Evolutionary conservation across 2,113 vertebrate species (phyloP).

Genomic region (Pachyramphus minor): DNA sequence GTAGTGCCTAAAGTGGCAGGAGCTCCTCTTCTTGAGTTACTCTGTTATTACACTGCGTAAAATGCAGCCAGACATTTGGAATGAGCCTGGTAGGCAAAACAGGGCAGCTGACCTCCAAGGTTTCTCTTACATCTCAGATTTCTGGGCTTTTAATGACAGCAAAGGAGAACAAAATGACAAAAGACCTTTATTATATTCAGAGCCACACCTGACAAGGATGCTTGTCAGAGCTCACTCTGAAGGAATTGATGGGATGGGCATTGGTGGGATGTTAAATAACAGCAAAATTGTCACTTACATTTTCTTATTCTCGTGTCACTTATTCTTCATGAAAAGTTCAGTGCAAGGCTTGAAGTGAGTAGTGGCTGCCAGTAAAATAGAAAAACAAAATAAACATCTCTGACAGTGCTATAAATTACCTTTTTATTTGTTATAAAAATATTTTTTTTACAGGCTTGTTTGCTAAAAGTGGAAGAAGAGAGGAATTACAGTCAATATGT

Average conservation of each 20-base stretch:
- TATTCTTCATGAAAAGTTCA: background rate
- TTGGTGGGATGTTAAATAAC: background rate
- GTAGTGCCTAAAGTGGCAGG: background rate
- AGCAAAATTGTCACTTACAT: background rate
- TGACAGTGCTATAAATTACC: background rate
- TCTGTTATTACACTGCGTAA: background rate
- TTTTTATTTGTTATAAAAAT: background rate
- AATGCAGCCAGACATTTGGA: background rate
- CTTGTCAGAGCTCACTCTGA: background rate
- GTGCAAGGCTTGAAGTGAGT: background rate
- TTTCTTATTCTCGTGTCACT: background rate
- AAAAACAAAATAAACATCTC: background rate
- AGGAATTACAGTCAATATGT: background rate
- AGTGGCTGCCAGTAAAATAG: background rate
- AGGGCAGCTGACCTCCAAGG: background rate
- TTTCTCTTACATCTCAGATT: background rate
- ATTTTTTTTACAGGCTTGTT: background rate
- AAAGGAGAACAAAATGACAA: background rate
- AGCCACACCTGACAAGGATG: background rate
- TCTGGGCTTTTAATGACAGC: background rate
- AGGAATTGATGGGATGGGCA: background rate
- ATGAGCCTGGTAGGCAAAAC: background rate
- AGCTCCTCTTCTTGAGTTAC: background rate
- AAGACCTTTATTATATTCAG: background rate
- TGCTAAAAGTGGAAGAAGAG: background rate